These are phyloP conservation scores for Malthinus seriepunctatus DNA, from an alignment of 2,888 invertebrate species.

Conservation along the genomic window DNA sequence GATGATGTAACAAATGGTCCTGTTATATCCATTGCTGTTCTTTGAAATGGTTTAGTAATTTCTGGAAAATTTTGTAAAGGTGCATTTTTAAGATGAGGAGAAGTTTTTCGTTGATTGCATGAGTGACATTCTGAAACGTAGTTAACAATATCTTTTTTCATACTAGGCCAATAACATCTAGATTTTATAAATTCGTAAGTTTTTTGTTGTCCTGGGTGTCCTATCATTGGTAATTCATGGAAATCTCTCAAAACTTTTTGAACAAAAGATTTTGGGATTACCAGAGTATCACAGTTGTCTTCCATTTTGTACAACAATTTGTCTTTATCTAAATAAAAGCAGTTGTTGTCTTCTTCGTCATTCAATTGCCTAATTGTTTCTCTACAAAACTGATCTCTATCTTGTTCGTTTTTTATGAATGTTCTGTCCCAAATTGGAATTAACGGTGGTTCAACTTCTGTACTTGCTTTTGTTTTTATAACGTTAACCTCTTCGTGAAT, in stretches of 20 bases:
- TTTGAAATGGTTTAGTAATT: constrained; percentile 31
- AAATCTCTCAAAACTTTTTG: constrained; percentile 24
- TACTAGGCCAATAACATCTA: constrained; percentile 39
- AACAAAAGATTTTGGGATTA: constrained; percentile 19
- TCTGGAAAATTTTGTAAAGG: constrained; percentile 33
- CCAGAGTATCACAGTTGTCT: constrained; percentile 16
- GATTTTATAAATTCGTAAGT: constrained; percentile 32
- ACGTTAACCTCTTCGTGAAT: too few relatives aligned
- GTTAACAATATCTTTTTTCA: constrained; percentile 33
- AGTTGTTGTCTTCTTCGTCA: neutral
- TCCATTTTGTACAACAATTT: constrained; percentile 18
- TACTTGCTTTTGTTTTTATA: too few relatives aligned
- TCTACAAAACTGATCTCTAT: too few relatives aligned
- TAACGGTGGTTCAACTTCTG: too few relatives aligned
- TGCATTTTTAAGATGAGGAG: constrained; percentile 29
- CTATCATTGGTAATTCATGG: constrained; percentile 34
- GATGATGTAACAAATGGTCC: constrained; percentile 36
- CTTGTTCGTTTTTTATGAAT: too few relatives aligned
- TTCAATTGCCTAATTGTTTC: neutral
- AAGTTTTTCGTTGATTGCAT: constrained; percentile 38
- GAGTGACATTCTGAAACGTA: constrained; percentile 34
- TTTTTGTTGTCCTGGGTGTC: constrained; percentile 41
- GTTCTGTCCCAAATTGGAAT: too few relatives aligned
- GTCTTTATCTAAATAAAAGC: constrained; percentile 19
- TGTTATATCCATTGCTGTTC: constrained; percentile 38